Evolutionary conservation across 1,140 invertebrate genomes (phyloP), one percentile per base, ranked within the genome.

Genomic region (Condylostylus longicornis): DNA sequence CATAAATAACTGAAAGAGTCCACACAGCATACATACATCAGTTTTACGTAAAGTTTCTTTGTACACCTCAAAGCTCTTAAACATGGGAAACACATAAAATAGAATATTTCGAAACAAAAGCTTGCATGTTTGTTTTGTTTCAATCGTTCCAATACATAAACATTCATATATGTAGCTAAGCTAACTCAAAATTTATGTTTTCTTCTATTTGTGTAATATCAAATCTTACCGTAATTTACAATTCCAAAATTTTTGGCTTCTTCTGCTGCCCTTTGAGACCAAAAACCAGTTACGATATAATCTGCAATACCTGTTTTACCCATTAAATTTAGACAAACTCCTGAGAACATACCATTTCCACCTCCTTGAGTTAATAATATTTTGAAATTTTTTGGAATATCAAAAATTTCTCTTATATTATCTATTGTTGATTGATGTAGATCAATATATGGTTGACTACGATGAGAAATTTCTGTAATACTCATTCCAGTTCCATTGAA

Each of bases 351-450:
- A 2, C 86, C 90, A 36, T 79, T 85, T 14, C 86, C 93, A 19
- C 91, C 91, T 27, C 89, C 91, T 71, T 89, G 82, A 62, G 94
- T 64, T 49, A 96, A 93, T 9, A 96, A 47, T 28, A 96, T 73
- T 62, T 82, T 84, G 58, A 95, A 96, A 60, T 94, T 93, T 33
- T 75, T 66, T 1, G 91, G 91, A 39, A 96, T 75, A 42, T 83
- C 85, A 87, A 94, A 58, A 41, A 93, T 59, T 45, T 85, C 73
- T 47, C 76, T 69, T 2, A 90, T 62, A 33, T 69, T 62, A 42
- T 72, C 60, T 58, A 91, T 81, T 1, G 85, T 74, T 48, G 72
- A 64, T 23, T 77, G 74, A 43, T 93, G 73, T 27, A 96, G 76
- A 45, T 77, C 75, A 30, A 68, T 69, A 53, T 91, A 95, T 41